These are phyloP conservation scores for Nephila pilipes DNA, from an alignment of 1,140 invertebrate genomes.

Conservation along the genomic window DNA sequence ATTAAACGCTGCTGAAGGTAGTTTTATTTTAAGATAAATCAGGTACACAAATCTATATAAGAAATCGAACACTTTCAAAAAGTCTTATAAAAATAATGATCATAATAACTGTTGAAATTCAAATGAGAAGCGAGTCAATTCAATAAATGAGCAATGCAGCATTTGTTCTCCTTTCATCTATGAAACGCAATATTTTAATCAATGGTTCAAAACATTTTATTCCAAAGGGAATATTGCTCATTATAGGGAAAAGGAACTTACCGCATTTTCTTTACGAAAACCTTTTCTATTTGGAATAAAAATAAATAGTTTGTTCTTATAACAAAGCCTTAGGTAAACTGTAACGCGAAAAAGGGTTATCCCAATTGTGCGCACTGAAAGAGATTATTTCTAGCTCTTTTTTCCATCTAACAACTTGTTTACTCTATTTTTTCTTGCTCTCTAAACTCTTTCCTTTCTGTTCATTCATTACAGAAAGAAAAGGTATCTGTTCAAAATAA, in stretches of 20 bases:
- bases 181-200: no score
- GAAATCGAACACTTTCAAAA: no score
- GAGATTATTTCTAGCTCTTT: not conserved
- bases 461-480: not conserved
- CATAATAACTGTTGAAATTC: no score
- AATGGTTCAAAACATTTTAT: no score
- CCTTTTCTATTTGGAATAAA: not conserved
- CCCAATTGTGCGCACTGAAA: not conserved
- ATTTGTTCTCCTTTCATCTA: no score
- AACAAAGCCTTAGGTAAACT: not conserved
- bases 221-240: no score
- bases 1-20: no score
- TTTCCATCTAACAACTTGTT: slow-evolving; percentile 4
- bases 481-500: not conserved
- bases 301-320: not conserved
- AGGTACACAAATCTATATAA: no score
- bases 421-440: not conserved
- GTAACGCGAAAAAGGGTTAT: not conserved
- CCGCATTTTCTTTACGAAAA: not conserved
- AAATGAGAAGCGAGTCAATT: no score
- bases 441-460: not conserved
- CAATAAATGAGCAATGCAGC: no score
- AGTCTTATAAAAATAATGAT: no score
- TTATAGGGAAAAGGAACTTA: not conserved
- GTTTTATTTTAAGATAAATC: no score